Base-by-base conservation (phyloP, 2,888 invertebrate species). In the Seira ritae region DNA sequence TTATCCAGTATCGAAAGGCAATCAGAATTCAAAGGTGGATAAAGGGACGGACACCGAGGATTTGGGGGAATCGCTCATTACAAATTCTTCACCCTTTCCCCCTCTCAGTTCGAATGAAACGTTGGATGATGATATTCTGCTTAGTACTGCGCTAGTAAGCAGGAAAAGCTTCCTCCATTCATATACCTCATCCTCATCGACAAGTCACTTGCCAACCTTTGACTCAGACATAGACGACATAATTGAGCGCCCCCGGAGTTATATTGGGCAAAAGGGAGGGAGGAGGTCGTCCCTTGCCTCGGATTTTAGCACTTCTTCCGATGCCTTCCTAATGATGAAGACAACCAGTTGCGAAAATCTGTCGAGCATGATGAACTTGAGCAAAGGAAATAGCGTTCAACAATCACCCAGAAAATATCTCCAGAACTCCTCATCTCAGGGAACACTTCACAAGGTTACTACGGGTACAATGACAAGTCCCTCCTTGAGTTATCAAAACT, bases 291-390 rank as follows among this genome's bases (percentile, higher is more conserved):
- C 42, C 1, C 6, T 78, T 12, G 67, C 78, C 0, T 6, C 17
- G n/a, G 70, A 74, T 20, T 24, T 6, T 24, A 23, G 50, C 12
- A 1, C 31, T 4, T 8, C 2, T 20, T 66, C 66, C 17, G 60
- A 60, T 66, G 66, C 20, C n/a, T 66, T 60, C 17, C 17, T 71
- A 17, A 75, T 72, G 68, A 69, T 79, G 68, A 88, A 87, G 71
- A 79, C 88, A 0, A 85, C 85, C 8, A 88, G 88, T 65, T 88
- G 87, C 66, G 89, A 89, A 24, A 88, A 89, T 76, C 66, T 88
- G 20, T 69, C 81, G 0, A 77, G 42, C 20, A 75, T 74, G 22
- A 50, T 74, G n/a, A 78, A 77, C 62, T 70, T 37, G 17, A n/a
- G n/a, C n/a, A n/a, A 31, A 31, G 31, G 31, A 31, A n/a, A n/a